Evolutionary conservation across 2,113 vertebrate genomes (phyloP), one percentile per base, ranked within the genome.

Genomic region (Proterorhinus semilunaris): DNA sequence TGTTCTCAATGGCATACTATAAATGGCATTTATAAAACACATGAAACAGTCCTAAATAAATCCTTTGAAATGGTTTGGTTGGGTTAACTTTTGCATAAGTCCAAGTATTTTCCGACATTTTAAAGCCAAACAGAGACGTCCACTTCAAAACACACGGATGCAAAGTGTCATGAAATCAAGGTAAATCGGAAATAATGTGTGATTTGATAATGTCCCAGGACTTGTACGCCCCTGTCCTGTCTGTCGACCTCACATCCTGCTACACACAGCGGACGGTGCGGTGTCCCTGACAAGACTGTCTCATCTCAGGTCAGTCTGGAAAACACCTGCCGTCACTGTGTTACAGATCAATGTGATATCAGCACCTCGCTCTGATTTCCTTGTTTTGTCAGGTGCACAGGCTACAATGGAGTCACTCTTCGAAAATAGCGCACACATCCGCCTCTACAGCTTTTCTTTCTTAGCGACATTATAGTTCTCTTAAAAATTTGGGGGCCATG

Each of bases 361-460:
- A 54, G 52, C 53, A 55, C 53, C 53, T 55, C 53, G 53, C 53
- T 55, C 53, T 11, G 53, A 55, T 27, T 55, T 55, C 53, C 53
- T 55, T 55, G 53, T 55, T 55, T 55, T 55, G 53, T 55, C 53
- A 55, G 53, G 53, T 55, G 53, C 27, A 3, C 27, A 21, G 17
- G 10, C 53, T 55, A 10, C 53, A 55, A 21, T 11, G 27, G 52
- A 54, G 17, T 17, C 53, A 27, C 16, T 2, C 7, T 55, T 55
- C 27, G 11, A 27, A 55, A 55, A 55, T 55, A 55, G 53, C 53
- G 27, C 53, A 12, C 53, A 55, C 53, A 27, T 55, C 53, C 17
- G 9, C 53, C 5, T 27, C 49, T 50, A 15, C 52, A 11, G 17
- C 10, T 36, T 36, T 36, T 36, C 27, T 36, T 36, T 36, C 27